phyloP scores from a whole-genome alignment of 2,113 vertebrate species.

The Antechinus stuartii region DNA sequence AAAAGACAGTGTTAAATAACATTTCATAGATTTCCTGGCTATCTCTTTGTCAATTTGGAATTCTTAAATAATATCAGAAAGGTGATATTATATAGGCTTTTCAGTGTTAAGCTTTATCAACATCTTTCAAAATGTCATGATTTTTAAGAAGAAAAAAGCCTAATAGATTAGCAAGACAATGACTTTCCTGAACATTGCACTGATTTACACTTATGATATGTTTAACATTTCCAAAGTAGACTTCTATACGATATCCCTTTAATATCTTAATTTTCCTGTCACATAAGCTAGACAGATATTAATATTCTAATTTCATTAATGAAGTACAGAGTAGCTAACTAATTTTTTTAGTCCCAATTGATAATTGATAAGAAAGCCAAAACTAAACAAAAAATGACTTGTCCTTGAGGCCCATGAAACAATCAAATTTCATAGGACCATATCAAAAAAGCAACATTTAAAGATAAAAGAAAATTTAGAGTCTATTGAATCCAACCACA shows the following conservation, averaged over 20 bases:
- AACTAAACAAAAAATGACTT: background rate
- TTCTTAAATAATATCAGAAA: background rate
- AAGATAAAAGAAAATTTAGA: background rate
- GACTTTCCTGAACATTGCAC: background rate
- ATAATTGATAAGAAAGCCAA: background rate
- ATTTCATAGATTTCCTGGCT: background rate
- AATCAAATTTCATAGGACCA: background rate
- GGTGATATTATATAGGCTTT: background rate
- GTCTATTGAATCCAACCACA: background rate
- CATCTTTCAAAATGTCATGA: background rate
- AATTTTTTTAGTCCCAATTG: background rate
- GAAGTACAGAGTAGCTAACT: background rate
- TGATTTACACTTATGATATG: background rate
- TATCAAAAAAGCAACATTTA: background rate
- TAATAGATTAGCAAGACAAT: background rate
- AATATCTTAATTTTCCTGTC: background rate
- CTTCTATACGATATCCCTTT: background rate
- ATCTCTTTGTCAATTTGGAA: background rate
- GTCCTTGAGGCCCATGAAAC: background rate
- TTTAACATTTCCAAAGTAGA: background rate
- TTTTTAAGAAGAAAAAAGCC: background rate
- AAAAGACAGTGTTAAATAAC: background rate
- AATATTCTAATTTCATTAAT: background rate
- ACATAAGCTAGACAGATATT: background rate
- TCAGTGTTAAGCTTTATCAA: background rate